These are phyloP conservation scores for Sphenodon punctatus DNA, from an alignment of 2,797 vertebrate genomes.

Conservation along the genomic window DNA sequence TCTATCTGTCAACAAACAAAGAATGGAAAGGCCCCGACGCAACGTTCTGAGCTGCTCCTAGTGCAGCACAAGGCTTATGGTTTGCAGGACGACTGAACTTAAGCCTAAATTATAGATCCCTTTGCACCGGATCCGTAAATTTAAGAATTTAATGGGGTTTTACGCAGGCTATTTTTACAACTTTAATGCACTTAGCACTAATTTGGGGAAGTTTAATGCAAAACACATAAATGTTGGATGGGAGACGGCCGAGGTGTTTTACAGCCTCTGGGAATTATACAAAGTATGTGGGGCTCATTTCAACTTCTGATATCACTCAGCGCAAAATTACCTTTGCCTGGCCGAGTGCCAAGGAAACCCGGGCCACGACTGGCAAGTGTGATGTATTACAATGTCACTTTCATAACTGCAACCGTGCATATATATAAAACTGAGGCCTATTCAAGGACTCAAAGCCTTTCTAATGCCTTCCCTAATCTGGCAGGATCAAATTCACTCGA, in stretches of 20 bases:
- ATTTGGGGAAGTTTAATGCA: constrained; percentile 69
- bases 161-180: constrained; percentile 52
- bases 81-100: not conserved
- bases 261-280: constrained; percentile 62
- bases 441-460: constrained; percentile 47
- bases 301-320: constrained; percentile 67
- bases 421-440: constrained; percentile 37
- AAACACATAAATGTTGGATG: constrained; percentile 67
- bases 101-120: constrained; percentile 44
- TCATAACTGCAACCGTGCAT: constrained; percentile 4
- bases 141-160: constrained; percentile 63
- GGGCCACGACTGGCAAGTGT: constrained; percentile 24
- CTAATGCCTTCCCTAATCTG: constrained; percentile 66
- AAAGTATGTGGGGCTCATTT: constrained; percentile 62
- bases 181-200: constrained; percentile 72
- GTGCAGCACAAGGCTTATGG: not conserved
- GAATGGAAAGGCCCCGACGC: fast-evolving
- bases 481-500: constrained; percentile 49
- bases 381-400: constrained; percentile 57
- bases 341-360: constrained; percentile 42
- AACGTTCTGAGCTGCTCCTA: not conserved
- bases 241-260: constrained; percentile 69
- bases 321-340: constrained; percentile 67
- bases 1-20: not conserved
- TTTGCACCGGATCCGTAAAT: constrained; percentile 5